Evolutionary conservation across 2,888 invertebrate species (phyloP), one percentile per base, ranked within the genome.

Genomic region (Notodonta dromedarius): DNA sequence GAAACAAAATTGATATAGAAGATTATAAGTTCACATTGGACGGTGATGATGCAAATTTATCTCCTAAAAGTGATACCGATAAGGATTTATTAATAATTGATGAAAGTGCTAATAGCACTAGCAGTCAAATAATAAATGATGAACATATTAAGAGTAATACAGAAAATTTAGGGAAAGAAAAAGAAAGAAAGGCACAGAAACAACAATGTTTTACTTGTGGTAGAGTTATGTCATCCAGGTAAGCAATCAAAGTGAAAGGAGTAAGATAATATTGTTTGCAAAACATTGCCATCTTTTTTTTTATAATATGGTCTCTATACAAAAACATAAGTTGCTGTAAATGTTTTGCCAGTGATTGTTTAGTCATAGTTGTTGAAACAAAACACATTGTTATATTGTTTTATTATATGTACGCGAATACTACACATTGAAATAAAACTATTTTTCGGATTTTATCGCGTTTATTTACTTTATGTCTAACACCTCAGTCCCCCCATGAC

Each of bases 201-300:
- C 87, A 88, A 58, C 94, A 94, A 78, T 94, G 94, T 70, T 89
- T 85, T 67, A 90, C 86, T 44, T 94, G 94, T 83, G 94, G 94
- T n/a, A 94, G 93, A 86, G 86, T 94, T 39, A 89, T 94, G 89
- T 93, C 93, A 35, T 93, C 94, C 14, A 88, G 89, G 94, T 92
- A 80, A 70, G 70, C 24, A 24, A 24, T 24, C 24, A 24, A 24
- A 24, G 24, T 24, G 2, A 24, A 24, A 2, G 2, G 24, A 24
- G 24, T 24, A 24, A 24, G 24, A 24, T 24, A 24, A 24, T 24
- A 24, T 24, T 24, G 24, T 24, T 24, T 24, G 24, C 24, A 24
- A 24, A 24, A 24, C 24, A 24, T 24, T 24, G 24, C 24, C 24
- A 24, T 24, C n/a, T n/a, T 24, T 24, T 24, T 24, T 24, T 24